Percentiles rank a stretch among this genome's conserved stretches.
phyloP scores from a whole-genome alignment of 30 jellyfish, hydroid and myxozoan species.

The Morbakka virulenta region DNA sequence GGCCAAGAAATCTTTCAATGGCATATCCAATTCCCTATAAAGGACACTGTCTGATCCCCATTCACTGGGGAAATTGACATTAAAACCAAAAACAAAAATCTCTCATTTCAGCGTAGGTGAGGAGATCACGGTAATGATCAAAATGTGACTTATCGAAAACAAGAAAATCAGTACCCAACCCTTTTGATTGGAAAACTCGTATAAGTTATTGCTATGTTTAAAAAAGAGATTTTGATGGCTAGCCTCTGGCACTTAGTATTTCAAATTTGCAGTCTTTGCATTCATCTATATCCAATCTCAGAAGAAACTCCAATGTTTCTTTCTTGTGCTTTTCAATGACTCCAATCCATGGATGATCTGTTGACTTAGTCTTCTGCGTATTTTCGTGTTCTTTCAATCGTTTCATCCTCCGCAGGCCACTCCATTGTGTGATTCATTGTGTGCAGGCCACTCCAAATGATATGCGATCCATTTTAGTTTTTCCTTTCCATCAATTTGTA shows the following conservation, averaged over 20 bases:
- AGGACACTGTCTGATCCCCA: too few species aligned
- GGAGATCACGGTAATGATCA: slow-evolving; percentile 41
- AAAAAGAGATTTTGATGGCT: slow-evolving; percentile 47
- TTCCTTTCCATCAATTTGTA: slow-evolving; percentile 37
- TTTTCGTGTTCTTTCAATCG: slow-evolving; percentile 11
- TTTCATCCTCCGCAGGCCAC: slow-evolving; percentile 1
- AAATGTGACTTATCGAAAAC: slow-evolving; percentile 6
- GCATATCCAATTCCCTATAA: too few species aligned
- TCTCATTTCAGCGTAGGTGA: slow-evolving; percentile 39
- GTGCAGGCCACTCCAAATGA: slow-evolving; percentile 20
- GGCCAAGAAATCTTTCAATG: too few species aligned
- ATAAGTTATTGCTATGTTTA: slow-evolving; percentile 35
- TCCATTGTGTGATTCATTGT: slow-evolving; percentile 19
- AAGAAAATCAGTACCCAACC: slow-evolving; percentile 24
- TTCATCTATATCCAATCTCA: slow-evolving; percentile 24
- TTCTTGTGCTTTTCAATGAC: not conserved
- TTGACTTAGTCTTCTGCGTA: slow-evolving; percentile 16
- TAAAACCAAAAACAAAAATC: too few species aligned
- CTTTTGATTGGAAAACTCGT: slow-evolving; percentile 16
- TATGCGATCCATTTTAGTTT: slow-evolving; percentile 28
- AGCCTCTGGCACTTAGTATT: slow-evolving; percentile 44
- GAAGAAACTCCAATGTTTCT: slow-evolving; percentile 10
- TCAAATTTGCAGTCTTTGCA: slow-evolving; percentile 22
- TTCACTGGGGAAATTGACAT: too few species aligned
- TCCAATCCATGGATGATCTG: slow-evolving; percentile 24